Percentiles rank a stretch among this genome's conserved stretches.
phyloP scores from a whole-genome alignment of 2,888 invertebrate species.

The Calliopum simillimum region DNA sequence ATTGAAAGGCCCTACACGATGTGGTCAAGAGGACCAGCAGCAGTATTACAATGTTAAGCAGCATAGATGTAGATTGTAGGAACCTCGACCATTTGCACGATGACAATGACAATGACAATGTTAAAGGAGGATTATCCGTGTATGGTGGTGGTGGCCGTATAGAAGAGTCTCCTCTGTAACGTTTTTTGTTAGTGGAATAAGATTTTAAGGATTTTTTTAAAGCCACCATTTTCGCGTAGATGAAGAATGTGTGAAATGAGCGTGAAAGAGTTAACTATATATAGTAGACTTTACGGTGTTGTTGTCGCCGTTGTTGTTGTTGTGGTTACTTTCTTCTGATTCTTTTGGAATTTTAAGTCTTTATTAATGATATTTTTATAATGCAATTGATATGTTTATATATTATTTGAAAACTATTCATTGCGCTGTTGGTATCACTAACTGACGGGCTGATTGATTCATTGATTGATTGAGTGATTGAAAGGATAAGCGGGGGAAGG shows the following conservation, averaged over 20 bases:
- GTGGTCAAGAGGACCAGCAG: conserved; percentile 50
- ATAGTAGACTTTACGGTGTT: no score
- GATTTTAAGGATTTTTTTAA: conserved; percentile 12
- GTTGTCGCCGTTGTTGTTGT: no score
- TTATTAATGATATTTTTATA: background rate
- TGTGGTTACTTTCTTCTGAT: no score
- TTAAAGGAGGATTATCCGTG: background rate
- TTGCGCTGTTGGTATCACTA: background rate
- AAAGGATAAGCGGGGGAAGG: background rate
- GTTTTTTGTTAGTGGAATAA: conserved; percentile 23
- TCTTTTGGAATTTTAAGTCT: background rate
- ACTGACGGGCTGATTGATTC: conserved; percentile 3
- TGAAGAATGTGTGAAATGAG: no score
- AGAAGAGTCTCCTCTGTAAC: conserved; percentile 22
- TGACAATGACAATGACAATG: conserved; percentile 21
- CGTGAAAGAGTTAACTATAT: no score
- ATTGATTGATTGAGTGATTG: background rate
- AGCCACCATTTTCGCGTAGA: conserved; percentile 3
- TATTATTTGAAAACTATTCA: background rate
- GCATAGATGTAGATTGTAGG: conserved; percentile 16
- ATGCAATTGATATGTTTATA: conserved; percentile 22
- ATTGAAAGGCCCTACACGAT: conserved; percentile 74
- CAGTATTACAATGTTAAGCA: conserved; percentile 40
- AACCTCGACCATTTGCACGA: conserved; percentile 28
- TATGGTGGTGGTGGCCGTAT: conserved; percentile 1